phyloP scores from a whole-genome alignment of 2,888 invertebrate genomes.

The Melitaea athalia region DNA sequence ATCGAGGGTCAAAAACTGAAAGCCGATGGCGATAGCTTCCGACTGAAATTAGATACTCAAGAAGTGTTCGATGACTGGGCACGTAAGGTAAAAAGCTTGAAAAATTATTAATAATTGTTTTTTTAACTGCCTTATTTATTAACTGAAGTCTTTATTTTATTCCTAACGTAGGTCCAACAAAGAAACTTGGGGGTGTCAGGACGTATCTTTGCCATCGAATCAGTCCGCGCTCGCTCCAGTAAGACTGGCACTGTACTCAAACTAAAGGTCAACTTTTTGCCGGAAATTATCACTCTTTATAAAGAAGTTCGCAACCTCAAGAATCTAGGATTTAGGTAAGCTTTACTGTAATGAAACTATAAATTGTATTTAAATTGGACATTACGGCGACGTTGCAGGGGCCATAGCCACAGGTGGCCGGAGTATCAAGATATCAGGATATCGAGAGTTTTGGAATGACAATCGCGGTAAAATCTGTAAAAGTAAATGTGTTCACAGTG shows the following conservation, averaged over 20 bases:
- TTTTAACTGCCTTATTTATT: not conserved
- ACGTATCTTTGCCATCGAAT: slow-evolving; percentile 96
- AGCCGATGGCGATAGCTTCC: slow-evolving; percentile 98
- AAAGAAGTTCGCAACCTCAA: slow-evolving; percentile 99
- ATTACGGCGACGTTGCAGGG: too few relatives aligned
- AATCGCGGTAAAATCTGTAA: too few relatives aligned
- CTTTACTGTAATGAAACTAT: not conserved
- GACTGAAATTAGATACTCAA: slow-evolving; percentile 96
- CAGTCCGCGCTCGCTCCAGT: slow-evolving; percentile 88
- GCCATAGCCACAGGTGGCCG: too few relatives aligned
- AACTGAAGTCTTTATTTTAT: too few relatives aligned
- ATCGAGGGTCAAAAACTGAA: slow-evolving; percentile 99
- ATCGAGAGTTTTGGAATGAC: too few relatives aligned
- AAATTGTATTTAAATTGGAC: too few relatives aligned
- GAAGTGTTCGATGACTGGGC: slow-evolving; percentile 99
- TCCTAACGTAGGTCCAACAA: slow-evolving; percentile 86
- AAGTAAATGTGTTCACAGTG: too few relatives aligned
- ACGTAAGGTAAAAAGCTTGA: slow-evolving; percentile 82
- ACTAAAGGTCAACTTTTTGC: slow-evolving; percentile 96
- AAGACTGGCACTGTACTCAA: slow-evolving; percentile 92
- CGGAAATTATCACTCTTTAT: slow-evolving; percentile 98
- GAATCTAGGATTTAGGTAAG: slow-evolving; percentile 92
- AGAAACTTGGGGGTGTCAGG: slow-evolving; percentile 97
- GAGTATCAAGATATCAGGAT: too few relatives aligned
- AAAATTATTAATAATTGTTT: not conserved